phyloP scores from a whole-genome alignment of 2,113 vertebrate genomes.

The Proterorhinus semilunaris region DNA sequence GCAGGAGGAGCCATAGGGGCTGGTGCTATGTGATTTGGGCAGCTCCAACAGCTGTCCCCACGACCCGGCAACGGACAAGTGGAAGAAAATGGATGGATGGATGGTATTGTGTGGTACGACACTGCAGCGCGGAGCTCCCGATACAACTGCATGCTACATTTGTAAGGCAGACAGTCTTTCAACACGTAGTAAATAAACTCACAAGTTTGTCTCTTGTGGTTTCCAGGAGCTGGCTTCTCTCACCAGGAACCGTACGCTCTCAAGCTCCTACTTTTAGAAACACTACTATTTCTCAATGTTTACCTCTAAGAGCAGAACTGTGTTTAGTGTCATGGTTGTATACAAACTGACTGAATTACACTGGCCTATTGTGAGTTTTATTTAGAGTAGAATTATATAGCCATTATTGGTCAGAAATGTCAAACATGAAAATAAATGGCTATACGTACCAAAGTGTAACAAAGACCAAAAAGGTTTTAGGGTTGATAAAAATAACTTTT shows the following conservation, averaged over 20 bases:
- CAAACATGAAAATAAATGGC: not conserved
- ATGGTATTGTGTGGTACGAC: slow-evolving; percentile 15
- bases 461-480: no score
- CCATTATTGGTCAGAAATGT: not conserved
- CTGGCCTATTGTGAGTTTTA: not conserved
- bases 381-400: not conserved
- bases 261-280: not conserved
- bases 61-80: no score
- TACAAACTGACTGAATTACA: not conserved
- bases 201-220: not conserved
- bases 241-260: not conserved
- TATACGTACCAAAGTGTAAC: no score
- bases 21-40: no score
- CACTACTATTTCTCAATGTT: not conserved
- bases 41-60: no score
- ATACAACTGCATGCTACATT: not conserved
- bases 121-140: slow-evolving; percentile 15
- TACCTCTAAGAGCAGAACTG: slow-evolving; percentile 1
- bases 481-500: no score
- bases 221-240: not conserved
- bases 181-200: not conserved
- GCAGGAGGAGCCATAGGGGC: no score
- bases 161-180: not conserved
- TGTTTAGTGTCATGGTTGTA: not conserved
- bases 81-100: no score